Conservation (phyloP, 2,888 invertebrate species). For the Hecatera dysodea region DNA sequence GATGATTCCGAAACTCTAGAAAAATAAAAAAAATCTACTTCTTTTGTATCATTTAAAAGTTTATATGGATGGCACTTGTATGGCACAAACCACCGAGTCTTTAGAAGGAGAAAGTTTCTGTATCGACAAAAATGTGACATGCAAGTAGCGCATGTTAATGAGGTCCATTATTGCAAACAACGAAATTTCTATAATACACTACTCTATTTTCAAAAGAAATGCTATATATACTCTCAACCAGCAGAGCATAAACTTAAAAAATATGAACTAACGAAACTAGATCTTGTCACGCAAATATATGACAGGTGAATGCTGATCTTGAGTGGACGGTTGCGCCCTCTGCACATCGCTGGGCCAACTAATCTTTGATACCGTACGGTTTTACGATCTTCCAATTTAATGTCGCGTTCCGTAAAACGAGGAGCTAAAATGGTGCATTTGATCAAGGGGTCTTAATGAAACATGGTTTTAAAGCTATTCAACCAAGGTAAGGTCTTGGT, state of each 20-base stretch:
- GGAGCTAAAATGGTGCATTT: slow-evolving; percentile 63
- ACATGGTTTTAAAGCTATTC: not conserved
- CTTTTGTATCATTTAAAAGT: not conserved
- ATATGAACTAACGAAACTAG: slow-evolving; percentile 46
- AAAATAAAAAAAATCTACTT: not conserved
- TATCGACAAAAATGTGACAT: not conserved
- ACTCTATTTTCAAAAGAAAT: slow-evolving; percentile 29
- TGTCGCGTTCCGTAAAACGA: slow-evolving; percentile 78
- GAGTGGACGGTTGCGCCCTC: slow-evolving; percentile 66
- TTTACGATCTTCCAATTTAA: slow-evolving; percentile 86
- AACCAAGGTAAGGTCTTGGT: not conserved
- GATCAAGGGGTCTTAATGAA: not conserved
- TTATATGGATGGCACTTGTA: not conserved
- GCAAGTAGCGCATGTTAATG: slow-evolving; percentile 5
- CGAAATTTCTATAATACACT: slow-evolving; percentile 16
- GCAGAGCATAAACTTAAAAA: slow-evolving; percentile 40
- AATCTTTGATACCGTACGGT: slow-evolving; percentile 85
- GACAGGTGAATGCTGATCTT: slow-evolving; percentile 75
- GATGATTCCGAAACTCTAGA: no score
- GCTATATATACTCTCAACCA: slow-evolving; percentile 34
- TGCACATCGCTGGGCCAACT: slow-evolving; percentile 80
- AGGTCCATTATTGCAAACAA: slow-evolving; percentile 24
- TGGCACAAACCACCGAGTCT: not conserved
- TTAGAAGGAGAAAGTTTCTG: not conserved
- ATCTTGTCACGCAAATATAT: slow-evolving; percentile 61